Evolutionary conservation across 2,888 invertebrate genomes (phyloP).

Genomic region (Cantharis lateralis): DNA sequence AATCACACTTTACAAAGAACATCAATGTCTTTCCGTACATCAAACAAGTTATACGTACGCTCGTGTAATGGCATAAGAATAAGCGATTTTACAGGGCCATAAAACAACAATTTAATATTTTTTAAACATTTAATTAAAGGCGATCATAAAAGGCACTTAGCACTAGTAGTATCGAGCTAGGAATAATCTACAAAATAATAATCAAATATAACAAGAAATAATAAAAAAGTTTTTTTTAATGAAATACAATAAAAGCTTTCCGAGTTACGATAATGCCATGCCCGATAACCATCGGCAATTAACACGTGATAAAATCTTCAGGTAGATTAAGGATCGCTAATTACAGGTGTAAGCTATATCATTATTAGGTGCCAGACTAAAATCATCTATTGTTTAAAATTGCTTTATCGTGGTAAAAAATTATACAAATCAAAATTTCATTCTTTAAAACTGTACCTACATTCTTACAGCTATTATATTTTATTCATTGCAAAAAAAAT

Average conservation of each 20-base stretch:
- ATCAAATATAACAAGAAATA: too few species aligned
- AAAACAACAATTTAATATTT: neutral
- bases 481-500: neutral
- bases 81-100: neutral
- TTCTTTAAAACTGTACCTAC: neutral
- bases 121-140: neutral
- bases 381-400: conserved; percentile 32
- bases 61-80: conserved; percentile 6
- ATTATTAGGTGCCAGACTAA: conserved; percentile 42
- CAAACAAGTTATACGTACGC: neutral
- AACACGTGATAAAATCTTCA: conserved; percentile 44
- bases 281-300: conserved; percentile 33
- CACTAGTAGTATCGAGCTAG: too few species aligned
- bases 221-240: too few species aligned
- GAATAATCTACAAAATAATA: too few species aligned
- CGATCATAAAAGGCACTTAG: neutral
- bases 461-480: neutral
- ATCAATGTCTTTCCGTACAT: neutral
- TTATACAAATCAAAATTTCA: neutral
- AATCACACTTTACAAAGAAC: neutral
- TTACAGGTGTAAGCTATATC: conserved; percentile 45
- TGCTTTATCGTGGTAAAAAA: neutral
- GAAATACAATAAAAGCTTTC: neutral
- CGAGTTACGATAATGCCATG: neutral
- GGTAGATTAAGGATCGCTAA: conserved; percentile 48